Percentiles rank a stretch among this genome's conserved stretches.
These are phyloP conservation scores for Apotomis betuletana DNA, from an alignment of 2,888 invertebrate species.

Conservation along the genomic window DNA sequence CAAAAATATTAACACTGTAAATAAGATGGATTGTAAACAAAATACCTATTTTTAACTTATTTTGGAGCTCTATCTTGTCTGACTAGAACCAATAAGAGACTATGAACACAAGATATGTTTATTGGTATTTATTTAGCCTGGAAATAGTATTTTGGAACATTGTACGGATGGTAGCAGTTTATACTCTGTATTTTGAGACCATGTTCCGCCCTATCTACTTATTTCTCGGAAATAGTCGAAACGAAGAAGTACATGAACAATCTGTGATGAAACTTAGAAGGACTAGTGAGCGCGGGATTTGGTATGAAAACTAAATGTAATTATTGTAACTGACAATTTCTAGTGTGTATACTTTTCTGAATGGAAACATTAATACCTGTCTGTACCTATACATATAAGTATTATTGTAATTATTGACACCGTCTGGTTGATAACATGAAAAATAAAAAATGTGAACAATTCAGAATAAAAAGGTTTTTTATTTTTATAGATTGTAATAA, in stretches of 20 bases:
- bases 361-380: conserved; percentile 70
- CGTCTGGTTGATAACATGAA: conserved; percentile 77
- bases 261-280: conserved; percentile 80
- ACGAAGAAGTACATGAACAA: conserved; percentile 78
- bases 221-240: conserved; percentile 58
- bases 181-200: conserved; percentile 50
- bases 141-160: conserved; percentile 59
- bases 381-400: conserved; percentile 76
- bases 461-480: conserved; percentile 31
- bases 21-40: conserved; percentile 67
- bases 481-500: neutral
- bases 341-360: conserved; percentile 64
- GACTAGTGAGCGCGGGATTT: conserved; percentile 64
- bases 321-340: conserved; percentile 64
- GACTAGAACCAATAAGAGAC: conserved; percentile 49
- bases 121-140: conserved; percentile 53
- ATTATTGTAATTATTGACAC: conserved; percentile 80
- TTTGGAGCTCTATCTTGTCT: conserved; percentile 55
- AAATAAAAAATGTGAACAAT: conserved; percentile 77
- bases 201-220: conserved; percentile 65
- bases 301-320: conserved; percentile 60
- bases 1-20: conserved; percentile 68
- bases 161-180: conserved; percentile 39
- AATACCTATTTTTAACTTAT: conserved; percentile 66
- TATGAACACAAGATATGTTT: conserved; percentile 44